Evolutionary conservation across 2,888 invertebrate species (phyloP).

Genomic region (Syrista parreyssii): DNA sequence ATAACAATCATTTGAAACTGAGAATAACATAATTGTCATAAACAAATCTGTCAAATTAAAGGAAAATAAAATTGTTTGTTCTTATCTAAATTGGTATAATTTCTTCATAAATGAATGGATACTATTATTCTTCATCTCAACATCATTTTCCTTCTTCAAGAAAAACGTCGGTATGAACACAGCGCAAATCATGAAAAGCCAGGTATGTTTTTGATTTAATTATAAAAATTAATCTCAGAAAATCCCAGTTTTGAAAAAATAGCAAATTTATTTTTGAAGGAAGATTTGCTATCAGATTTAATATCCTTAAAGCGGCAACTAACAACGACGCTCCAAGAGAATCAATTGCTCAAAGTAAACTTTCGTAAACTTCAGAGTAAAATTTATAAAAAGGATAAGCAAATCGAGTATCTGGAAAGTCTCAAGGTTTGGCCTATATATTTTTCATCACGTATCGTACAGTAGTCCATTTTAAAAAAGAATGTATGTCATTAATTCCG

Average conservation of each 20-base stretch:
- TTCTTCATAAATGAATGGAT: not conserved
- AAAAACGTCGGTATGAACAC: not conserved
- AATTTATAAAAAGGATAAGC: conserved; percentile 46
- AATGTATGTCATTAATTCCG: not conserved
- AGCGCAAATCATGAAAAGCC: not conserved
- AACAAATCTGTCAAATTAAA: not conserved
- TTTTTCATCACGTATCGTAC: not conserved
- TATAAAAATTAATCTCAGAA: not conserved
- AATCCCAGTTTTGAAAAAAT: not conserved
- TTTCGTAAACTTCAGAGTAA: conserved; percentile 49
- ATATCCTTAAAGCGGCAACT: conserved; percentile 47
- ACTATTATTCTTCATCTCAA: not conserved
- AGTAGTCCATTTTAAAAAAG: not conserved
- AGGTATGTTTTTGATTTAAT: not conserved
- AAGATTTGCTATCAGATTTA: conserved; percentile 48
- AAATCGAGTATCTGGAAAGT: conserved; percentile 41
- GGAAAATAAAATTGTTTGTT: not conserved
- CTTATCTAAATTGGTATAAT: not conserved
- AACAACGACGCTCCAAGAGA: conserved; percentile 41
- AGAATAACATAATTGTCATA: not conserved
- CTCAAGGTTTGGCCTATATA: not conserved
- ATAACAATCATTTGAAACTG: not conserved
- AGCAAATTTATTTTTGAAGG: conserved; percentile 21
- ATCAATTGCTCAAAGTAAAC: conserved; percentile 52
- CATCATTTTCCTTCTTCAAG: not conserved